Evolutionary conservation across 2,888 invertebrate genomes (phyloP).

Genomic region (Luperina nickerlii): DNA sequence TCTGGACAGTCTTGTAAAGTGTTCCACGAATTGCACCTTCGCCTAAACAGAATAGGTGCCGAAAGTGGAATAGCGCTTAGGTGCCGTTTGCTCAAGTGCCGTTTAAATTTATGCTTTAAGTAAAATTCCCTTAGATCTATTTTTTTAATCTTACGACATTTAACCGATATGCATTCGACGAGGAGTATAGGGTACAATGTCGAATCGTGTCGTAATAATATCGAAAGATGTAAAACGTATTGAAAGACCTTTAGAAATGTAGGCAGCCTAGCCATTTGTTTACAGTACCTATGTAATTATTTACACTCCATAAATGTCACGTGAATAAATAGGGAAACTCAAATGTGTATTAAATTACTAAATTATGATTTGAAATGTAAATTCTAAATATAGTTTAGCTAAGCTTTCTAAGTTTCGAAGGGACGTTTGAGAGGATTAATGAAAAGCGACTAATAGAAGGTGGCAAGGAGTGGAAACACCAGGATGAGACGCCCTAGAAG

Average conservation of each 20-base stretch:
- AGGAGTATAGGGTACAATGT: neutral
- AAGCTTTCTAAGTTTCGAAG: neutral
- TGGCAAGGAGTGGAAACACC: neutral
- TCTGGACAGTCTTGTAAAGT: too few species aligned
- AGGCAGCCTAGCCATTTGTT: conserved; percentile 44
- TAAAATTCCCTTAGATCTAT: neutral
- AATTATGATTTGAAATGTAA: neutral
- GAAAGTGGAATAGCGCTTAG: neutral
- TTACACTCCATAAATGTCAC: conserved; percentile 32
- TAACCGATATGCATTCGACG: neutral
- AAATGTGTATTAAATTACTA: conserved; percentile 7
- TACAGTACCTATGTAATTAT: conserved; percentile 30
- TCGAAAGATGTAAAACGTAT: conserved; percentile 18
- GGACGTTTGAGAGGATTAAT: neutral
- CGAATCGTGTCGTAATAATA: neutral
- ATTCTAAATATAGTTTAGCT: neutral
- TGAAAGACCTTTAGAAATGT: conserved; percentile 27
- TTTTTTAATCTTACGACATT: neutral
- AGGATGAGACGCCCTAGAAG: neutral
- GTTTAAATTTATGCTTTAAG: neutral
- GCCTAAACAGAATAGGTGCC: neutral
- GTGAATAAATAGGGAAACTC: conserved; percentile 3
- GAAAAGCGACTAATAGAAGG: neutral
- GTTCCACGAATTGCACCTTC: neutral
- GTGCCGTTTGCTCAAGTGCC: neutral